Base-by-base conservation (phyloP, 1,140 invertebrate species). In the Drosophila erecta region DNA sequence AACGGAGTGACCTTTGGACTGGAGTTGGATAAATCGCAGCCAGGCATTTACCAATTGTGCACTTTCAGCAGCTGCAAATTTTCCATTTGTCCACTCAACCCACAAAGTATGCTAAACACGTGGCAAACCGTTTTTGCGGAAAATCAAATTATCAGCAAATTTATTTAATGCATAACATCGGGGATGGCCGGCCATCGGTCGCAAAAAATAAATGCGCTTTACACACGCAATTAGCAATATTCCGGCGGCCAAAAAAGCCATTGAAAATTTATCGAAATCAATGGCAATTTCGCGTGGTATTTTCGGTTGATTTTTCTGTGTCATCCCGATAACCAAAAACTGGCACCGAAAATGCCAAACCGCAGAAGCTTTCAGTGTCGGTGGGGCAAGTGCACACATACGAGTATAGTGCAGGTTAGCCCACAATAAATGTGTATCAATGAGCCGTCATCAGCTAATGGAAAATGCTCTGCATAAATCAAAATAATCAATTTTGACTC, bases 61-160 rank as follows among this genome's bases (percentile, higher is more conserved):
- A 70, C 64, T 57, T 24, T 70, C 41, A 49, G 33, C 35, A 14
- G 41, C 4, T 55, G n/a, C 17, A 11, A 56, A 57, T 53, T 47
- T 51, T 47, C 17, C n/a, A 33, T n/a, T 27, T 22, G 27, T 14
- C 33, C 27, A 27, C 12, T 12, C 46, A 17, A 14, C 20, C 53
- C 53, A 51, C 38, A 55, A 50, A 71, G 50, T 78, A 57, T 72
- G 69, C 65, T 57, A 70, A 70, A 55, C 76, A 79, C 53, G 56
- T 58, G 77, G 38, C 77, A 53, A 60, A 53, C 20, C 22, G 55
- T 70, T 64, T 51, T 57, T 70, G 67, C 30, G 67, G 51, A 57
- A 71, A 71, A 78, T 41, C 53, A 74, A 74, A 70, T 79, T 59
- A 75, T 79, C 53, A 51, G 49, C 55, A 81, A 70, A 55, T 69